A percentile compares a stretch with the other conserved stretches of the same genome.
phyloP scores from a whole-genome alignment of 2,797 vertebrate genomes.

The Leucoraja ocellata region DNA sequence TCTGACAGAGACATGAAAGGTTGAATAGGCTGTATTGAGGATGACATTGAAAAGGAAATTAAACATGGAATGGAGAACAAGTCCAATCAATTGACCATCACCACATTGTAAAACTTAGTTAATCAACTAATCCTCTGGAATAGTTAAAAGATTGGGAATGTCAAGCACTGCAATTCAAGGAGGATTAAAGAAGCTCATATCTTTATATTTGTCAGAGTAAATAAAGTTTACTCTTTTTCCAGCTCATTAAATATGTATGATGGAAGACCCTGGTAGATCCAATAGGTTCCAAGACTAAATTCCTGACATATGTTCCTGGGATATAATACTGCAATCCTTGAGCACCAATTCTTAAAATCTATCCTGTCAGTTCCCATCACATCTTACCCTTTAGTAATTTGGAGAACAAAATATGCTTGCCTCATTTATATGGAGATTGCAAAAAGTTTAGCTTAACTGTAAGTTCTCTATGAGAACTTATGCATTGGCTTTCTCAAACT shows the following conservation, averaged over 20 bases:
- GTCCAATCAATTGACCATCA: background rate
- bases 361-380: background rate
- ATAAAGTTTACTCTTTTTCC: background rate
- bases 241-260: background rate
- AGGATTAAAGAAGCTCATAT: background rate
- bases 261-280: background rate
- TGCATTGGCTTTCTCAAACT: background rate
- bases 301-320: background rate
- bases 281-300: background rate
- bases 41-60: conserved; percentile 1
- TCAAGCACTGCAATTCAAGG: background rate
- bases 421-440: background rate
- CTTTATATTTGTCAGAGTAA: background rate
- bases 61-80: background rate
- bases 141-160: background rate
- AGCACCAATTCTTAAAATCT: background rate
- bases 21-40: background rate
- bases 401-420: background rate
- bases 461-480: too few relatives aligned
- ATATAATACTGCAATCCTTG: background rate
- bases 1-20: background rate
- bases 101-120: background rate
- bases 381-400: background rate
- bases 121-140: background rate
- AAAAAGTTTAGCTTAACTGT: too few relatives aligned